Evolutionary conservation across 2,113 vertebrate genomes (phyloP), one percentile per base, ranked within the genome.

Genomic region (Crotalus tigris): DNA sequence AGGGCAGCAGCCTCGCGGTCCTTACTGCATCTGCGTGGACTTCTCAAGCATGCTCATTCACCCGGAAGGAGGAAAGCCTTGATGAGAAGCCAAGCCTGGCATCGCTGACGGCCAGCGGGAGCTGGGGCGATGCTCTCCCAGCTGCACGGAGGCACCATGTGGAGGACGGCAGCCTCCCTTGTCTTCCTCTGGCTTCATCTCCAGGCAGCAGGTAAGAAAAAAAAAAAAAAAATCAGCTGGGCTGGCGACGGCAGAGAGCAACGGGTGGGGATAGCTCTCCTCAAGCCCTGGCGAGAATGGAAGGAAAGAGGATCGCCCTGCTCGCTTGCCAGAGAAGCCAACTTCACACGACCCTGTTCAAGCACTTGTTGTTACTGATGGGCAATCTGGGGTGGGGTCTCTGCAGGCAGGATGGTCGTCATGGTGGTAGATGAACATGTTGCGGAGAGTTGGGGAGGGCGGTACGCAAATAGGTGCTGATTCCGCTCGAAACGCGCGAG

Each of bases 151-250:
- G 24, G 39, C 96, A 95, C 91, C 93, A 98, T 98, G 98, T 95
- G 96, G 96, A 94, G 94, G 33, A 91, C 91, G 61, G 93, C 94
- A 24, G 93, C 93, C 54, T 90, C 96, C 39, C 94, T 94, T 6
- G 92, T 97, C 26, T 98, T 96, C 95, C 95, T 97, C 58, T 96
- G 97, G 46, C 95, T 97, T n/a, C 94, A 96, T 85, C 97, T 97
- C 87, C 97, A 96, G 33, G 95, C 96, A 87, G 96, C 97, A 98
- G 98, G 98, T 98, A 96, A 97, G 97, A 59, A 91, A 10, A 29
- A 17, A 49, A 87, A 15, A 54, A 9, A 29, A 17, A 49, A 87
- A 15, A 54, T 29, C 15, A 58, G 55, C 29, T 0, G 5, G 7
- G 33, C 33, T 81, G 75, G 15, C 33, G 15, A 39, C 69, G 15